phyloP scores from a whole-genome alignment of 2,797 vertebrate species.

The Poeciliopsis presidionis region DNA sequence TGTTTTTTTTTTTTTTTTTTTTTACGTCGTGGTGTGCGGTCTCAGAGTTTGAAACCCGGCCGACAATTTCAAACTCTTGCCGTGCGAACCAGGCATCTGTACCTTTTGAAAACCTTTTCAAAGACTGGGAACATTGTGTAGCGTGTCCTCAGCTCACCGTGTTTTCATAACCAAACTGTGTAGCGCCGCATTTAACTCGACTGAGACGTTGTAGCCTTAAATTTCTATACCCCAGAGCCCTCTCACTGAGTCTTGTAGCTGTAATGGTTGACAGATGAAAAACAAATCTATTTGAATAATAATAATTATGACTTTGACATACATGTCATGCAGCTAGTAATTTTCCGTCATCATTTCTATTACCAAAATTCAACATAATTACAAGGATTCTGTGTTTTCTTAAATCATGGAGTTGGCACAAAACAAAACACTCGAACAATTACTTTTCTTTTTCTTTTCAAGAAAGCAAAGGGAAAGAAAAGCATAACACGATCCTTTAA shows the following conservation, averaged over 20 bases:
- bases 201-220: not conserved
- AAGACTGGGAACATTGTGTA: not conserved
- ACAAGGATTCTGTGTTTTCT: not conserved
- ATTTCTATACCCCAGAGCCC: not conserved
- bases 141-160: not conserved
- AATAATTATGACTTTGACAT: not conserved
- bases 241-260: not conserved
- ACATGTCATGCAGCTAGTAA: not conserved
- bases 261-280: constrained; percentile 3
- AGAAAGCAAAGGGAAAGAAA: not conserved
- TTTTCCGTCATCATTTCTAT: not conserved
- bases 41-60: not conserved
- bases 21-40: not conserved
- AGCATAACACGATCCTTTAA: not conserved
- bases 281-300: not conserved
- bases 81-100: not conserved
- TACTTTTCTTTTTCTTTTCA: not conserved
- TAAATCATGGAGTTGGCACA: constrained; percentile 1
- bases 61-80: not conserved
- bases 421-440: not conserved
- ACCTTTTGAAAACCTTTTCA: not conserved
- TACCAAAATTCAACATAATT: constrained; percentile 5
- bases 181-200: not conserved
- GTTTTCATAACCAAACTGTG: not conserved
- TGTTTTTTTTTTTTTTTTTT: not conserved